Base-by-base conservation (phyloP, 1,140 invertebrate species). In the Euwallacea fornicatus region DNA sequence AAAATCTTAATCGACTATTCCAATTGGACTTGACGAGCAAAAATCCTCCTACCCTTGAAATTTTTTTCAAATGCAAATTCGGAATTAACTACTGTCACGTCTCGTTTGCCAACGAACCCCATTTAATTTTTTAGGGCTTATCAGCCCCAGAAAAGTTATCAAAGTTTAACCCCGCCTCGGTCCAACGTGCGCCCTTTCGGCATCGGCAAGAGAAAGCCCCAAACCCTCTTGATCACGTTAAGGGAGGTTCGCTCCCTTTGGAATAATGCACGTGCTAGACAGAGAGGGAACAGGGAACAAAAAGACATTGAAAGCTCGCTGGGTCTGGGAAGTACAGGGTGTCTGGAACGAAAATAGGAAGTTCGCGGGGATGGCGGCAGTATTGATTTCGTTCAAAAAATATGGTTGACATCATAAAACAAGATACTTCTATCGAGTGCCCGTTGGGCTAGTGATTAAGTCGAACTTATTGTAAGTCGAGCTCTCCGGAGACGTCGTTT, bases 201-300 rank as follows among this genome's bases (percentile, higher is more conserved):
- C 16, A 41, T 42, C 15, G 15, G 46, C 21, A 41, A 65, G 21
- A 50, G 63, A 65, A 55, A 41, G 63, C 63, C 63, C 46, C 54
- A 65, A 65, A 55, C 63, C 63, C 63, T 65, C 63, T 65, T 55
- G 63, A 65, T 65, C 63, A 54, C 63, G 63, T 65, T 65, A 65
- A 65, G 46, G 63, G 63, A 65, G 63, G 50, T 55, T 53, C 46
- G 21, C 15, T 55, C 63, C 50, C 63, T 55, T 41, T 47, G 63
- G 46, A 33, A 54, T 65, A 54, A 50, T 50, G 46, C 46, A 50
- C 46, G 46, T 50, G 46, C 44, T 10, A 54, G 44, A 65, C 63
- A 13, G 63, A 53, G 63, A 50, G 46, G 15, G 33, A 50, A 54
- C 50, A 41, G 11, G 46, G 47, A 65, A 54, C 46, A 15, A 65